Base-by-base conservation (phyloP, 2,797 vertebrate species). In the Enteromius paludinosus region DNA sequence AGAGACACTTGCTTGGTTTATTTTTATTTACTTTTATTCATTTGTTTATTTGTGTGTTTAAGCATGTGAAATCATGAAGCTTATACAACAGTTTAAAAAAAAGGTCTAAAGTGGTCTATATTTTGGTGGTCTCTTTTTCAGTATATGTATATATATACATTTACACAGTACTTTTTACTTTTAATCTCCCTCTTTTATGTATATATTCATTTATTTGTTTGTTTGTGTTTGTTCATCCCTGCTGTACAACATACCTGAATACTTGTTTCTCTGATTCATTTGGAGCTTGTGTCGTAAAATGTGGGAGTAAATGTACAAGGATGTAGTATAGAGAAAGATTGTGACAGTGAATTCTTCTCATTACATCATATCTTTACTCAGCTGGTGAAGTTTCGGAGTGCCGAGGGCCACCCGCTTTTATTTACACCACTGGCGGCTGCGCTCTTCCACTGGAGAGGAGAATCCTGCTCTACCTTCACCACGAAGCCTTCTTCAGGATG, bases 351-450 rank as follows among this genome's bases (percentile, higher is more conserved):
- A 78, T 47, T 23, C 64, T 82, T 76, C 65, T 83, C 43, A 74
- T 87, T 72, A 84, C 84, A 82, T 86, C 86, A 87, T 84, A 78
- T 86, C 82, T 87, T 87, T 86, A 78, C 75, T 84, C 86, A 87
- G 86, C 86, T 86, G 84, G 71, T 76, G 79, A 80, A 76, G 71
- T 83, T 83, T 70, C 20, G 30, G 28, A 20, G 64, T 54, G 30
- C 28, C 5, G 54, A 82, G 78, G 86, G 86, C 86, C 86, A 85
- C 84, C 84, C 82, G 75, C 79, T 78, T 86, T 82, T 86, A 78
- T 87, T 87, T 87, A 83, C 82, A 80, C 79, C 82, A 18, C 62
- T 81, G 83, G 61, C 83, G 41, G 23, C 83, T 35, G 61, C 18
- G 25, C 79, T 81, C 78, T 81, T 78, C 81, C 43, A 56, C 65